A percentile compares a stretch with the other conserved stretches of the same genome.
These are phyloP conservation scores for Leiothrix lutea DNA, from an alignment of 2,113 vertebrate species.

Conservation along the genomic window DNA sequence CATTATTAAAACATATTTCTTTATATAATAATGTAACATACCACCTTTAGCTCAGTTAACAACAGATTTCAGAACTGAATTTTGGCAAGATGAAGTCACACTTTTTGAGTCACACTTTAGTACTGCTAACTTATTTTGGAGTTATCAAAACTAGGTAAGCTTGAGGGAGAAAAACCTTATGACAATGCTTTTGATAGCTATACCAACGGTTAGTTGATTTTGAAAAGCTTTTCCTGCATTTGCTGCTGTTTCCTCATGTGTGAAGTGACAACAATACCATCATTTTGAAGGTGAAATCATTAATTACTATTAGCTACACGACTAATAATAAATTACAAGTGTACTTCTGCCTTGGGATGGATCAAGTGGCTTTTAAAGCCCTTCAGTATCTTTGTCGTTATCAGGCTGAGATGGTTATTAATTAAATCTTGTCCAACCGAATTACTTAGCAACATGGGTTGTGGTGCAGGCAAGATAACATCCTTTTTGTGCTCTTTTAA, in stretches of 20 bases:
- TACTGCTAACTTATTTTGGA: not conserved
- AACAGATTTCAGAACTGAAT: not conserved
- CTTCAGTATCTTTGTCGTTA: not conserved
- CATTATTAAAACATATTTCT: constrained; percentile 7
- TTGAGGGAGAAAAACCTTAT: not conserved
- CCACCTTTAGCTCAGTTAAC: not conserved
- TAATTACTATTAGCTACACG: not conserved
- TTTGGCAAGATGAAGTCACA: not conserved
- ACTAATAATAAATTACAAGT: not conserved
- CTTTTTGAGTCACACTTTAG: not conserved
- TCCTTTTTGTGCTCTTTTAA: not conserved
- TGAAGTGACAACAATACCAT: not conserved
- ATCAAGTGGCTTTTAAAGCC: constrained; percentile 37
- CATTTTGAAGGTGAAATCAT: not conserved
- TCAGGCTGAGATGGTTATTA: not conserved
- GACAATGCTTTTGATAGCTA: not conserved
- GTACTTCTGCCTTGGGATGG: not conserved
- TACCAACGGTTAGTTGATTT: not conserved
- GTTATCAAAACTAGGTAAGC: not conserved
- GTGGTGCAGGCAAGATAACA: not conserved
- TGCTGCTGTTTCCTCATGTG: not conserved
- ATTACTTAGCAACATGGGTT: not conserved
- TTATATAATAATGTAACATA: not conserved
- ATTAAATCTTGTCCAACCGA: not conserved
- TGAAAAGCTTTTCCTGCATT: not conserved